Evolutionary conservation across 2,797 vertebrate species (phyloP), one percentile per base, ranked within the genome.

Genomic region (Iguana delicatissima): DNA sequence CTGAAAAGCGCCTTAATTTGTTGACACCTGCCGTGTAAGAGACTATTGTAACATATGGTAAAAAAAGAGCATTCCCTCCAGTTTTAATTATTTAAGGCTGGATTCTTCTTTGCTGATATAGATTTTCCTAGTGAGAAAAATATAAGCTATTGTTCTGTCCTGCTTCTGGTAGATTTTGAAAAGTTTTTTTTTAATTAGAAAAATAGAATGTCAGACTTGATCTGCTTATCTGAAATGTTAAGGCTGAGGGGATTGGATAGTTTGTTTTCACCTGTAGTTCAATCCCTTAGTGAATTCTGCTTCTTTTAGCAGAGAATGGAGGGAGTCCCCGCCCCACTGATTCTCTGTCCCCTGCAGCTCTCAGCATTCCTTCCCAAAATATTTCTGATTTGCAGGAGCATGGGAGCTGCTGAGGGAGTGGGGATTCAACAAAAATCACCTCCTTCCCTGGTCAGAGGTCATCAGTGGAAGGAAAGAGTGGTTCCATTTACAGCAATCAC

Each of bases 21-120:
- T 20, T 93, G 86, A 86, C 1, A 93, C 84, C 18, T 88, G 90
- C 32, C 46, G 4, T 35, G 14, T 0, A 0, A 67, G 50, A 93
- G 67, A 10, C 3, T 69, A 26, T 77, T 84, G 12, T 52, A 76
- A 8, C 26, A 85, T 2, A 26, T 42, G 86, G n/a, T 88, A 90
- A 84, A 90, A 72, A 84, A 90, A 72, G 52, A 80, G 10, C 72
- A 81, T 91, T 64, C 3, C 1, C 29, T 89, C 1, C 46, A 88
- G 16, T 83, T 3, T 80, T 91, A 85, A 72, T 92, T 86, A 87
- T 69, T 0, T 3, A 86, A 26, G 73, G 10, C 32, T 85, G 20
- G 80, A 12, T 59, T 42, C 0, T 85, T 89, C 29, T 3, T 20
- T 77, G 64, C 84, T 24, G 62, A 35, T 86, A 73, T 4, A 84